Evolutionary conservation across 2,797 vertebrate species (phyloP).

Genomic region (Silurus aristotelis): DNA sequence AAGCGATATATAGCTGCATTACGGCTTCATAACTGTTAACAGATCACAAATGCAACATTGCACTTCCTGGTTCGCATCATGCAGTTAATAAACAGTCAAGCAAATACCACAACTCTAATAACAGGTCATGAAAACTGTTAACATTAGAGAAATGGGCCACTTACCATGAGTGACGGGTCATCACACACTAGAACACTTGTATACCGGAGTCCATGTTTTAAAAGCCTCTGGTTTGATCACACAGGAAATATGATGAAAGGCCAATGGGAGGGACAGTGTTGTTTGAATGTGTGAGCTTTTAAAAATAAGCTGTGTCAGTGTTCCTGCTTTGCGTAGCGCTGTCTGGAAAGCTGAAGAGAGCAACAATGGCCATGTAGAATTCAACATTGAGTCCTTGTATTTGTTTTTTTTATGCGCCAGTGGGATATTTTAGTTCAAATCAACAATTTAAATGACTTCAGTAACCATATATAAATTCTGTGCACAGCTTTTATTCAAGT

Average conservation of each 20-base stretch:
- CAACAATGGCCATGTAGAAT: constrained; percentile 63
- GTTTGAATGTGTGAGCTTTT: constrained; percentile 36
- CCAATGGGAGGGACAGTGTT: constrained; percentile 46
- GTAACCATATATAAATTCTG: neutral
- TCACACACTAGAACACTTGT: constrained; percentile 48
- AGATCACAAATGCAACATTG: neutral
- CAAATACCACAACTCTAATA: neutral
- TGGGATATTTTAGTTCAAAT: constrained; percentile 26
- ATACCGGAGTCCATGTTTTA: constrained; percentile 60
- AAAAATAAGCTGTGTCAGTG: constrained; percentile 75
- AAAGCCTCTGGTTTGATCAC: constrained; percentile 58
- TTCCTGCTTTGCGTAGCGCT: constrained; percentile 68
- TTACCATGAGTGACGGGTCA: constrained; percentile 59
- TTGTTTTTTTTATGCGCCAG: constrained; percentile 51
- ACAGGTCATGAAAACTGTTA: neutral
- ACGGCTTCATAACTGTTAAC: neutral
- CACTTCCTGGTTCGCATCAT: constrained; percentile 21
- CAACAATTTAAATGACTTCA: constrained; percentile 10
- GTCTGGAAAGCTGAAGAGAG: constrained; percentile 73
- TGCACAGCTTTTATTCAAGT: constrained; percentile 2
- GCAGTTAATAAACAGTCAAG: constrained; percentile 18
- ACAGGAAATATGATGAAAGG: constrained; percentile 66
- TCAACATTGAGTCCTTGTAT: constrained; percentile 53
- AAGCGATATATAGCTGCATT: neutral
- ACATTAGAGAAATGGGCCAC: constrained; percentile 37